Base-by-base conservation (phyloP, 1,140 invertebrate species). In the Drosophila sucinea region DNA sequence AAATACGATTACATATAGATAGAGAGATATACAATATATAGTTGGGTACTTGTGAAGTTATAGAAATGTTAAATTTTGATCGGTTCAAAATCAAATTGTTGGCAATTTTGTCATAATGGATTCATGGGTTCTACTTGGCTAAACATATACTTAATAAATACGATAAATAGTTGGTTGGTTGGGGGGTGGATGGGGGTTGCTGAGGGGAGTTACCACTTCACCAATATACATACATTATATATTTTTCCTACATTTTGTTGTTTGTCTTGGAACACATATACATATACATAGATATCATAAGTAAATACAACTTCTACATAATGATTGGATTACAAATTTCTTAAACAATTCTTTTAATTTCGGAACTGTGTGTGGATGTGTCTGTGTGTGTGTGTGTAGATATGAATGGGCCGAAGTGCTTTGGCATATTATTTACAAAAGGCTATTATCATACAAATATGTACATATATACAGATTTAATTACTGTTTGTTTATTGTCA, bases 361-460 rank as follows among this genome's bases (percentile, higher is more conserved):
- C 51, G n/a, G 33, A 73, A 44, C 47, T 29, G 17, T 40, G 32
- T 65, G 55, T 72, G 58, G 69, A 40, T 68, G 44, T 62, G n/a
- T 79, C 11, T 67, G 30, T 70, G 7, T 56, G 33, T 70, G 51
- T 35, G 41, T 58, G 23, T 60, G 25, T 32, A 6, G 6, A 23
- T 57, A 5, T 1, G 27, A 1, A 27, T 51, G 30, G 5, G 4
- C 8, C 4, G 0, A 57, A 27, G 40, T 75, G 61, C 64, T 27
- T 51, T 51, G 47, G 23, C 2, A 47, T 66, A 63, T 87, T 86
- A 86, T 79, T 77, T 79, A 86, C 82, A 83, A 56, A 56, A 66
- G 68, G 33, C 72, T 84, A 44, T 74, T 54, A 30, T 29, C 11
- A 38, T 66, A 70, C 63, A 64, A 51, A 70, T 47, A 73, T 77